A percentile compares a stretch with the other conserved stretches of the same genome.
Evolutionary conservation across 2,113 vertebrate species (phyloP).

Genomic region (Tricholaema leucomelas): DNA sequence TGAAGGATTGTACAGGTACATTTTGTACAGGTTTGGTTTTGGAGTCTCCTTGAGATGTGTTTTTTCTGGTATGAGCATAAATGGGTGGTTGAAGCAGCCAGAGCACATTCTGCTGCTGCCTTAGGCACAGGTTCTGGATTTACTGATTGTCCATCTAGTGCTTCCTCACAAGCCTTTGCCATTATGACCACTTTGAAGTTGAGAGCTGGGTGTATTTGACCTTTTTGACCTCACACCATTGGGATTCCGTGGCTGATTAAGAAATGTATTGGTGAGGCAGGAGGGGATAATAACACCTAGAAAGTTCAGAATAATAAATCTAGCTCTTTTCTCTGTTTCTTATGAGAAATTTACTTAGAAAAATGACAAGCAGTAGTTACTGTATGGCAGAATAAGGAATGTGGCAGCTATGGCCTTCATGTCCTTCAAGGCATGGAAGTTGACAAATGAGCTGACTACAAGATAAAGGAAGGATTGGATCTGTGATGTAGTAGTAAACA

Average conservation of each 20-base stretch:
- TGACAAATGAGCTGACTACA: neutral
- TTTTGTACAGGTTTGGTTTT: neutral
- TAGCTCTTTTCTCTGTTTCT: neutral
- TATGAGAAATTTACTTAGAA: neutral
- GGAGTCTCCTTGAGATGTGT: neutral
- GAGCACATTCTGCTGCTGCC: neutral
- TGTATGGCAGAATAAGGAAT: neutral
- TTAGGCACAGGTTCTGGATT: neutral
- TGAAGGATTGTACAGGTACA: neutral
- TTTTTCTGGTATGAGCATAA: neutral
- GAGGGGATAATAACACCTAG: neutral
- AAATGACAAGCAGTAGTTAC: neutral
- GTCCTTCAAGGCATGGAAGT: neutral
- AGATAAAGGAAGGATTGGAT: neutral
- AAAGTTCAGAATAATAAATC: neutral
- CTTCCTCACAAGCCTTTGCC: neutral
- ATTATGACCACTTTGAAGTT: conserved; percentile 27
- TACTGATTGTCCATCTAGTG: neutral
- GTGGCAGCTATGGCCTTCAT: neutral
- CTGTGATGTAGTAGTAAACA: neutral
- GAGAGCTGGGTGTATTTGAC: neutral
- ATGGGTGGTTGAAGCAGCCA: neutral
- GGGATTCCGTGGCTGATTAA: conserved; percentile 25
- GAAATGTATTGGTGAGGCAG: neutral
- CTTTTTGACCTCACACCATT: conserved; percentile 18